phyloP scores from a whole-genome alignment of 2,113 vertebrate species.

The Leuciscus idus region DNA sequence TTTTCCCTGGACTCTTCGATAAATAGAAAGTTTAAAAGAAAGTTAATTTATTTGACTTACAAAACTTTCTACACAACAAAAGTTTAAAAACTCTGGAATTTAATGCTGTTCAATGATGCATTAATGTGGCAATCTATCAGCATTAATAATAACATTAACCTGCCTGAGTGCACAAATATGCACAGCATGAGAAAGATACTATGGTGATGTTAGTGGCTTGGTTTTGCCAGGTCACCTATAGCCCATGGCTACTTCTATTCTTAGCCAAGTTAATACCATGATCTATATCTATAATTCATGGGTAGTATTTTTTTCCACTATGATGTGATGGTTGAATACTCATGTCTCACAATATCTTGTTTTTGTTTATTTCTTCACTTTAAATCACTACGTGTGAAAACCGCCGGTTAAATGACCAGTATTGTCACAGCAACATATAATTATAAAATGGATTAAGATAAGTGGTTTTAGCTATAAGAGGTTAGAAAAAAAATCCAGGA shows the following conservation, averaged over 20 bases:
- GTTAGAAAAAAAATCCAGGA: neutral
- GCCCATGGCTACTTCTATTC: slow-evolving; percentile 49
- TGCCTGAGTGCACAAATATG: neutral
- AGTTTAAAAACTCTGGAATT: neutral
- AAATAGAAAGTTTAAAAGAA: neutral
- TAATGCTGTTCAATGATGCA: neutral
- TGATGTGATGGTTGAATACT: slow-evolving; percentile 1
- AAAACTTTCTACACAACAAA: neutral
- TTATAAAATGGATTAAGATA: neutral
- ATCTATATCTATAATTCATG: slow-evolving; percentile 24
- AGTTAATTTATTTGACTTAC: neutral
- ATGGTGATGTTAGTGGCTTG: neutral
- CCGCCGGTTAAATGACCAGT: neutral
- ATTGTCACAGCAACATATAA: neutral
- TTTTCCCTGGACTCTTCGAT: neutral
- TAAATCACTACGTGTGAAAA: neutral
- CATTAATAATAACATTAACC: slow-evolving; percentile 14
- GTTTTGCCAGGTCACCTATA: slow-evolving; percentile 47
- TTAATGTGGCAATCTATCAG: slow-evolving; percentile 7
- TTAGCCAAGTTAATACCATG: slow-evolving; percentile 9
- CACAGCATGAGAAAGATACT: slow-evolving; percentile 4
- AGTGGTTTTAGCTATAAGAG: neutral
- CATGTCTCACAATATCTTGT: neutral
- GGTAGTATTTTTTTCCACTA: neutral
- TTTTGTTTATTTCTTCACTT: neutral